Evolutionary conservation across 2,113 vertebrate species (phyloP).

Genomic region (Carettochelys insculpta): DNA sequence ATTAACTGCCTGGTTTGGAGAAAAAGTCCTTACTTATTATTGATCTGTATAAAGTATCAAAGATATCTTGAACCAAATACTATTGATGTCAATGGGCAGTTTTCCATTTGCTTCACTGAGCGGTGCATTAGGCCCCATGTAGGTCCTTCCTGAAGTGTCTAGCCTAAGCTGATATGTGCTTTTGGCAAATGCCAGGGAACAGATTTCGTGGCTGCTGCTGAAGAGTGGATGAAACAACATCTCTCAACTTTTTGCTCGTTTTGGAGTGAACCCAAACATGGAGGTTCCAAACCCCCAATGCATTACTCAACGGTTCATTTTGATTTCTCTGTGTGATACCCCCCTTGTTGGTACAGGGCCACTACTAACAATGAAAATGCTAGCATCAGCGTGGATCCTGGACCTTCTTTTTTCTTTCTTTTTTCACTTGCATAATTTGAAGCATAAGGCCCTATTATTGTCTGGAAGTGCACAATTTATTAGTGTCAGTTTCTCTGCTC

Average conservation of each 20-base stretch:
- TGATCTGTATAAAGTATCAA: neutral
- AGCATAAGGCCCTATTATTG: neutral
- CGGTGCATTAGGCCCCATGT: neutral
- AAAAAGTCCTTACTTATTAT: rapidly evolving
- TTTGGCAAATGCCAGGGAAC: rapidly evolving
- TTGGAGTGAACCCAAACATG: neutral
- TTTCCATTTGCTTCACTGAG: neutral
- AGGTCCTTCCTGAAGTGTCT: neutral
- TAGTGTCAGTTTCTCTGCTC: neutral
- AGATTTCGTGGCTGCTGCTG: neutral
- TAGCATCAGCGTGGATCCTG: constrained; percentile 48
- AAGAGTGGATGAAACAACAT: neutral
- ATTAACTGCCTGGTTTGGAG: neutral
- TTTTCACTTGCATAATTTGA: neutral
- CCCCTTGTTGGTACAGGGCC: constrained; percentile 56
- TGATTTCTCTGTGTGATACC: constrained; percentile 48
- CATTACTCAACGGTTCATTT: constrained; percentile 4
- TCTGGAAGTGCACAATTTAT: neutral
- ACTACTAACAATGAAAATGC: constrained; percentile 60
- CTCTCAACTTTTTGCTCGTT: neutral
- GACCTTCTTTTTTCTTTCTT: neutral
- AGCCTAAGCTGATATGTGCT: rapidly evolving
- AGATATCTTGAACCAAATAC: neutral
- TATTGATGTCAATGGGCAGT: neutral
- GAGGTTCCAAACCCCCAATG: constrained; percentile 1